These are phyloP conservation scores for Dendroctonus valens DNA, from an alignment of 1,140 invertebrate species.

Conservation along the genomic window DNA sequence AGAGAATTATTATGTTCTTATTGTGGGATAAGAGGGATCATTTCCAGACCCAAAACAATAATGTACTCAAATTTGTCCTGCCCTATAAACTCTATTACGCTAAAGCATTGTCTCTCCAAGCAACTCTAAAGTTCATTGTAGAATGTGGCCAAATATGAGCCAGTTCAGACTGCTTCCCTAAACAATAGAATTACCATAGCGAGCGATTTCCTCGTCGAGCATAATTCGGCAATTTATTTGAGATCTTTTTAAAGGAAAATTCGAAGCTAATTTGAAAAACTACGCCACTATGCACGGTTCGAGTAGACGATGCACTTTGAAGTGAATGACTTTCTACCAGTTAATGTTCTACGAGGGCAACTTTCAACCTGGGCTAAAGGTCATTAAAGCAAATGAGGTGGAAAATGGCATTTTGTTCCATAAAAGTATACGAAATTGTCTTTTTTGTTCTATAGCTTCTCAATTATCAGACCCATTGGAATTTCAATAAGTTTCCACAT, in stretches of 20 bases:
- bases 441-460: too few species aligned
- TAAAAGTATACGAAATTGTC: too few species aligned
- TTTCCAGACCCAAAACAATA: not conserved
- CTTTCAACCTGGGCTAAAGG: not conserved
- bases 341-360: not conserved
- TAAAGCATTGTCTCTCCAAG: not conserved
- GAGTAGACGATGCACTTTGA: not conserved
- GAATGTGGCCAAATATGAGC: not conserved
- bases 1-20: not conserved
- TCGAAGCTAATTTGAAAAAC: conserved; percentile 1
- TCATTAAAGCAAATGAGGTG: conserved; percentile 1
- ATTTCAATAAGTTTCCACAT: too few species aligned
- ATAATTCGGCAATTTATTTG: conserved; percentile 3
- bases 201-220: not conserved
- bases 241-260: not conserved
- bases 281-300: not conserved
- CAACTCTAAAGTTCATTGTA: not conserved
- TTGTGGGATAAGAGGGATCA: not conserved
- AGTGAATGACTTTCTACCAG: not conserved
- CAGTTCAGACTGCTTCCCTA: not conserved
- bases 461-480: too few species aligned
- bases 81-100: not conserved
- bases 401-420: not conserved
- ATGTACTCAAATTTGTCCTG: not conserved
- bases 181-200: not conserved